Percentiles rank a stretch among this genome's conserved stretches.
These are phyloP conservation scores for Limnodromus scolopaceus DNA, from an alignment of 2,797 vertebrate species.

Conservation along the genomic window DNA sequence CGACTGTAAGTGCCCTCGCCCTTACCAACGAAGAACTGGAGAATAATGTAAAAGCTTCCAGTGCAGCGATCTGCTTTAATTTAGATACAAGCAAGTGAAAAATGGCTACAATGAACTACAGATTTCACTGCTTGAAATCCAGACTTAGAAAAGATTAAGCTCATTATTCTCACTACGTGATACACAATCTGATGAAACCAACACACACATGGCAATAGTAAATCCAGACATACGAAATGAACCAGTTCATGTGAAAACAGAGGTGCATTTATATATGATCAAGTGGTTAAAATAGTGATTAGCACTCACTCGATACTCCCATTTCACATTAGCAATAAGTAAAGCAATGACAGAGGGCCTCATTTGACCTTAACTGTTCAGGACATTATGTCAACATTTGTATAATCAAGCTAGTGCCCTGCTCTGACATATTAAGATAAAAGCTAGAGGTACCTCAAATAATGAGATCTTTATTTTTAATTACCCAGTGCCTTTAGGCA, in stretches of 20 bases:
- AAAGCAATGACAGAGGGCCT: not conserved
- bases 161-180: not conserved
- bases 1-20: not conserved
- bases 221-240: not conserved
- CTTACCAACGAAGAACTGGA: not conserved
- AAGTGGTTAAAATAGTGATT: not conserved
- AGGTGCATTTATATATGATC: not conserved
- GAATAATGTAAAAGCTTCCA: not conserved
- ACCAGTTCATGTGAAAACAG: not conserved
- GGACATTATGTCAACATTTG: not conserved
- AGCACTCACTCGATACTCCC: not conserved
- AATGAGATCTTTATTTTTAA: conserved; percentile 44
- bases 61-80: not conserved
- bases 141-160: not conserved
- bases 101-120: not conserved
- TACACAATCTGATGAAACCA: not conserved
- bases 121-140: not conserved
- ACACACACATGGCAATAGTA: not conserved
- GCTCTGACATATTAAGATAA: conserved; percentile 11
- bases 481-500: conserved; percentile 34
- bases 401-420: not conserved
- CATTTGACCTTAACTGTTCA: conserved; percentile 8
- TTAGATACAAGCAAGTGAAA: not conserved
- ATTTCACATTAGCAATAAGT: not conserved
- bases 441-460: conserved; percentile 32